A percentile compares a stretch with the other conserved stretches of the same genome.
phyloP scores from a whole-genome alignment of 2,888 invertebrate species.

The Heteromurus nitidus region DNA sequence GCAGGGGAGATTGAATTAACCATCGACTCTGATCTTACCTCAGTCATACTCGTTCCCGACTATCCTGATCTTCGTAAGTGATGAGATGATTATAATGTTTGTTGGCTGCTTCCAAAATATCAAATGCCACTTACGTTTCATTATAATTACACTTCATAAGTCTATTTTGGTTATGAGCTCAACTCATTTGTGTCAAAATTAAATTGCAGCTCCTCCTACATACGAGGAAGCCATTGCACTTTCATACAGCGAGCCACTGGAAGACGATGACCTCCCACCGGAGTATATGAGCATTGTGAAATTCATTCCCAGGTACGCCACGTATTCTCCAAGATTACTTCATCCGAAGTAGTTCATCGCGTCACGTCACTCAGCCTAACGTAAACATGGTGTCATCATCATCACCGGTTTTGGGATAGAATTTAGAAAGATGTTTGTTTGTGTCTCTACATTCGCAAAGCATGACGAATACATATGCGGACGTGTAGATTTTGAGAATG shows the following conservation, averaged over 20 bases:
- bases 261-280: constrained; percentile 44
- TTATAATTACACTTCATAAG: background rate
- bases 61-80: constrained; percentile 66
- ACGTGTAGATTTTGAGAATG: constrained; percentile 49
- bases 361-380: background rate
- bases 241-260: constrained; percentile 45
- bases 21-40: constrained; percentile 23
- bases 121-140: background rate
- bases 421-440: too few relatives aligned
- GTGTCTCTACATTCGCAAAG: too few relatives aligned
- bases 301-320: constrained; percentile 48
- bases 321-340: constrained; percentile 35
- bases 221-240: constrained; percentile 63
- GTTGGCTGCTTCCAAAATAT: background rate
- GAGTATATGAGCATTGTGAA: constrained; percentile 38
- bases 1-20: constrained; percentile 41
- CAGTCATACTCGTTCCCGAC: constrained; percentile 29
- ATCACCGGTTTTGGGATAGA: too few relatives aligned
- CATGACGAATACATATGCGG: too few relatives aligned
- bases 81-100: background rate
- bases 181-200: background rate
- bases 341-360: background rate
- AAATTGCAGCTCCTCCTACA: constrained; percentile 55
- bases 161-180: background rate
- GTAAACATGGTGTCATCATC: background rate